Evolutionary conservation across 35 echinoderm and acorn worm species (phyloP), one percentile per base, ranked within the genome.

Genomic region (Heliocidaris tuberculata): DNA sequence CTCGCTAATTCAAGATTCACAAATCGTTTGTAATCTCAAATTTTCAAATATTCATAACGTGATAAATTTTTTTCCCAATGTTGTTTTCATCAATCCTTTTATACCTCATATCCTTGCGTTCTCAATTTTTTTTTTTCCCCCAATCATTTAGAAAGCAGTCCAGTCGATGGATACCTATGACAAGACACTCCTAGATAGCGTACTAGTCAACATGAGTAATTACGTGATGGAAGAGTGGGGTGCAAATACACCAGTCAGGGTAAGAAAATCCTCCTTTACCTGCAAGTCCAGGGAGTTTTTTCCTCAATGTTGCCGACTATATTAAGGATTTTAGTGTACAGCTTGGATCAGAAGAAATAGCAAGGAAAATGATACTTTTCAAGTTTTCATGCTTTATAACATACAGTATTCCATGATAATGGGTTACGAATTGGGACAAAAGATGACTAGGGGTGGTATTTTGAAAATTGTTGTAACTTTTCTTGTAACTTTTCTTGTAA

Each of bases 221-320:
- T 89, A 97, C 27, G 94, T 99, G n/a, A 31, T 97, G 61, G 98
- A 99, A 88, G 97, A 99, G 71, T 99, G 98, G 98, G 97, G 98
- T 2, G 88, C 96, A 21, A 93, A 49, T 86, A 95, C 96, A 24
- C 92, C 96, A 27, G 96, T 96, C 52, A 97, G 97, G 97, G 98
- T 97, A 78, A 49, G 24, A 54, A 42, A 42, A 42, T 42, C 35
- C 35, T 3, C 24, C 52, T 15, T 13, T 30, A 13, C 86, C 31
- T 24, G 86, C 21, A 13, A 89, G 13, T 30, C 86, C 21, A 24
- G 4, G 31, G 86, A 2, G 86, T 13, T 15, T 24, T 27, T 30
- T 30, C n/a, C n/a, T n/a, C n/a, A n/a, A n/a, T n/a, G n/a, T n/a
- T n/a, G n/a, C n/a, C n/a, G n/a, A n/a, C n/a, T n/a, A n/a, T n/a